Evolutionary conservation across 2,113 vertebrate species (phyloP).

Genomic region (Dicrurus megarhynchus): DNA sequence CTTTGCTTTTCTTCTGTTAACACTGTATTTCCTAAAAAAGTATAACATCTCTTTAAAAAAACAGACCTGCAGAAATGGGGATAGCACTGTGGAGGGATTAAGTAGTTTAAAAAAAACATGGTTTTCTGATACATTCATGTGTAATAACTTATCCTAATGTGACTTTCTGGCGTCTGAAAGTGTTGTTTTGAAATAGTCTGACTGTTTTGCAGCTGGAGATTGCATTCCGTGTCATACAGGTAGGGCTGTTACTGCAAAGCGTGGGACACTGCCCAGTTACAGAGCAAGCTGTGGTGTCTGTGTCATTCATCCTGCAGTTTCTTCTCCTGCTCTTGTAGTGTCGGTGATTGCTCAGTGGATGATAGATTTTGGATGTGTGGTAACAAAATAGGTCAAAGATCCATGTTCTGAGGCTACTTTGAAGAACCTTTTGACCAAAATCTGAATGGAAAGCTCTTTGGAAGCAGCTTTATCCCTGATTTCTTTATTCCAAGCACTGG

Average conservation of each 20-base stretch:
- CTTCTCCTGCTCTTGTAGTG: neutral
- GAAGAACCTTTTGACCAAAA: neutral
- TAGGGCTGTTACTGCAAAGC: neutral
- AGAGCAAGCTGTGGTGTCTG: neutral
- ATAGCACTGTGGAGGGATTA: neutral
- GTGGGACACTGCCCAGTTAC: neutral
- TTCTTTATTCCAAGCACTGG: neutral
- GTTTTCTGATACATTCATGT: neutral
- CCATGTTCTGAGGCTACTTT: neutral
- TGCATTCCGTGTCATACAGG: neutral
- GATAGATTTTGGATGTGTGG: neutral
- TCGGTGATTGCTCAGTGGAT: neutral
- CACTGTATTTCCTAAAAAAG: neutral
- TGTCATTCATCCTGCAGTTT: neutral
- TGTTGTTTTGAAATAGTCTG: neutral
- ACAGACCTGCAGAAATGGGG: neutral
- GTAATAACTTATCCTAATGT: neutral
- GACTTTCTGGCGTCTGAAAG: slow-evolving; percentile 36
- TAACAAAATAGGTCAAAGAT: neutral
- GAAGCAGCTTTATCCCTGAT: neutral
- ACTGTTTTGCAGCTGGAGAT: neutral
- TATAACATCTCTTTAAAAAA: neutral
- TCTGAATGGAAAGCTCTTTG: neutral
- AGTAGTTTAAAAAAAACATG: neutral
- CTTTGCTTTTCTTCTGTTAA: slow-evolving; percentile 20